Evolutionary conservation across 2,888 invertebrate species (phyloP), one percentile per base, ranked within the genome.

Genomic region (Drosophila koepferae): DNA sequence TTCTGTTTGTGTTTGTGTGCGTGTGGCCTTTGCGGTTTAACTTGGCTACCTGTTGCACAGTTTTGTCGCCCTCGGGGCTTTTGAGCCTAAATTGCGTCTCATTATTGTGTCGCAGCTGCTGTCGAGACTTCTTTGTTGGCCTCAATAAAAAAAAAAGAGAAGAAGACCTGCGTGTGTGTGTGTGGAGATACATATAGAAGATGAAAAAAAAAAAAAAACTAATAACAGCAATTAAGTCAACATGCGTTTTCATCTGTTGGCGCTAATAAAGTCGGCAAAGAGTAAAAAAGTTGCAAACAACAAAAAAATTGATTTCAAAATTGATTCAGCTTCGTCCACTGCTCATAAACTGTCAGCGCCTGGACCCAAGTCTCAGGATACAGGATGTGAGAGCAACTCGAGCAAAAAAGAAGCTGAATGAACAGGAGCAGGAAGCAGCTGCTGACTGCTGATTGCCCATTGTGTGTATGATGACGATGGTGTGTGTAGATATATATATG

Each of bases 191-290:
- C 20, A 20, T 20, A 34, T 10, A 28, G 6, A 28, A 28, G 28
- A 28, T 28, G 31, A 9, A 18, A 43, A 51, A 18, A 48, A 51
- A 18, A 48, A 34, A 72, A 58, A 36, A 73, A 72, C 87, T 89
- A 86, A 89, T 86, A 87, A 82, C 71, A 77, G 72, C 89, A 89
- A 86, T 86, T 86, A 86, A 86, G 88, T 59, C 71, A 72, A 73
- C 75, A 84, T 87, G 87, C 82, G 68, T 80, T 89, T 80, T 82
- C 61, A 48, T 54, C 66, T 66, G 68, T 81, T 76, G 75, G 65
- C 70, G 80, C 79, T 87, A 80, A 87, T 84, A 84, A 87, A 89
- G 85, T 74, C 63, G 49, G 62, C 63, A 53, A 48, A 56, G 23
- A 64, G 53, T 63, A 55, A 63, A 63, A 55, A 66, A 49, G 54